Conservation (phyloP, 1,140 invertebrate genomes). For the Drosophila orosa region DNA sequence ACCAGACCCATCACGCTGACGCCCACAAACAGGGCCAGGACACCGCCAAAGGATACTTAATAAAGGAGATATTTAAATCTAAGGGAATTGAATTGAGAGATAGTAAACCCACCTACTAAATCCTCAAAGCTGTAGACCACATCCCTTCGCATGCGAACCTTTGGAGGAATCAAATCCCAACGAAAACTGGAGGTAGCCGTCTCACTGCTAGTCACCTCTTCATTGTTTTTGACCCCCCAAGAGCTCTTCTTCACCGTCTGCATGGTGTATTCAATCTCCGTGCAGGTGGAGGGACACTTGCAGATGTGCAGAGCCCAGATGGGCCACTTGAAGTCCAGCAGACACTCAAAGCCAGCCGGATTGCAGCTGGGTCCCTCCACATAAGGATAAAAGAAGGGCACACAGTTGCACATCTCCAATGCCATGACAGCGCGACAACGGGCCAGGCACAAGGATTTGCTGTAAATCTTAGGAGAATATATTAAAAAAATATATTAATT, state of each 20-base stretch:
- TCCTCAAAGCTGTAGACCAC: constrained; percentile 84
- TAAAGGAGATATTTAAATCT: not conserved
- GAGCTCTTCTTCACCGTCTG: constrained; percentile 80
- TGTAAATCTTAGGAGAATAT: constrained; percentile 58
- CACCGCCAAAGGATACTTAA: constrained; percentile 73
- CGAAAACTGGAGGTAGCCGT: constrained; percentile 79
- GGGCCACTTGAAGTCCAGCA: constrained; percentile 82
- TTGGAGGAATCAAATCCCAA: constrained; percentile 82
- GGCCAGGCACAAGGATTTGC: constrained; percentile 74
- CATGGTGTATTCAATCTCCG: constrained; percentile 79
- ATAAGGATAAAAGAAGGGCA: constrained; percentile 81
- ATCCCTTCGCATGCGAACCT: constrained; percentile 80
- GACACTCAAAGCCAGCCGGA: constrained; percentile 79
- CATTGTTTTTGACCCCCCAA: constrained; percentile 71
- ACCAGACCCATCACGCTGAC: constrained; percentile 64
- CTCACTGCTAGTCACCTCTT: constrained; percentile 56
- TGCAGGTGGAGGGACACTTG: constrained; percentile 81
- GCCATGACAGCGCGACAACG: constrained; percentile 80
- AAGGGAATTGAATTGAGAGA: not conserved
- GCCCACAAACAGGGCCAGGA: constrained; percentile 69
- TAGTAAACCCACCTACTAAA: constrained; percentile 59
- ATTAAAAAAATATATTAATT: not conserved
- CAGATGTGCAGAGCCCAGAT: constrained; percentile 82
- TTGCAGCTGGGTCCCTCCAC: constrained; percentile 72
- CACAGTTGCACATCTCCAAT: constrained; percentile 82